phyloP scores from a whole-genome alignment of 2,888 invertebrate genomes.

The Antheraea yamamai region DNA sequence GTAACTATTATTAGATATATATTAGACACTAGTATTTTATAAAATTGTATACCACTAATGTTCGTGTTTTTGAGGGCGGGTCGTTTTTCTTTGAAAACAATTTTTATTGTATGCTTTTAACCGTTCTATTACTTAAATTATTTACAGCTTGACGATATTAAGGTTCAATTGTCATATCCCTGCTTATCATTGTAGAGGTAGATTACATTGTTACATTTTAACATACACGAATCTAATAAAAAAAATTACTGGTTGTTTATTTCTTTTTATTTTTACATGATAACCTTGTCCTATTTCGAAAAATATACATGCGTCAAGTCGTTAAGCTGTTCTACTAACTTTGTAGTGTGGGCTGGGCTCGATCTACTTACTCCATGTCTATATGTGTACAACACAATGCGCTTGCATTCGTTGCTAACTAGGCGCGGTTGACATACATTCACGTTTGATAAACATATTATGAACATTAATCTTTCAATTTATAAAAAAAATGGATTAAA shows the following conservation, averaged over 20 bases:
- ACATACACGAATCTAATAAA: neutral
- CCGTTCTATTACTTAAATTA: too few species aligned
- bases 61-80: too few species aligned
- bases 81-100: too few species aligned
- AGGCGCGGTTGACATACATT: slow-evolving; percentile 48
- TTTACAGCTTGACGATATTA: too few species aligned
- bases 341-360: slow-evolving; percentile 5
- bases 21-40: too few species aligned
- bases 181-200: neutral
- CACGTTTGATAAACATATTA: slow-evolving; percentile 23
- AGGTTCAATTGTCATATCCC: too few species aligned
- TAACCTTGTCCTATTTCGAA: slow-evolving; percentile 7
- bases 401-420: slow-evolving; percentile 16
- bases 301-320: neutral
- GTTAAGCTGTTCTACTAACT: neutral
- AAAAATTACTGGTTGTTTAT: neutral
- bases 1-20: too few species aligned
- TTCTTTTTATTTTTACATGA: neutral
- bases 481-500: neutral
- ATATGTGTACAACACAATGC: slow-evolving; percentile 17
- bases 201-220: neutral
- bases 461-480: neutral
- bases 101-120: too few species aligned
- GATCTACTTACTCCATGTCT: neutral
- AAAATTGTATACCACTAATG: too few species aligned